Conservation (phyloP, 2,113 vertebrate species). For the Tylochromis polylepis region DNA sequence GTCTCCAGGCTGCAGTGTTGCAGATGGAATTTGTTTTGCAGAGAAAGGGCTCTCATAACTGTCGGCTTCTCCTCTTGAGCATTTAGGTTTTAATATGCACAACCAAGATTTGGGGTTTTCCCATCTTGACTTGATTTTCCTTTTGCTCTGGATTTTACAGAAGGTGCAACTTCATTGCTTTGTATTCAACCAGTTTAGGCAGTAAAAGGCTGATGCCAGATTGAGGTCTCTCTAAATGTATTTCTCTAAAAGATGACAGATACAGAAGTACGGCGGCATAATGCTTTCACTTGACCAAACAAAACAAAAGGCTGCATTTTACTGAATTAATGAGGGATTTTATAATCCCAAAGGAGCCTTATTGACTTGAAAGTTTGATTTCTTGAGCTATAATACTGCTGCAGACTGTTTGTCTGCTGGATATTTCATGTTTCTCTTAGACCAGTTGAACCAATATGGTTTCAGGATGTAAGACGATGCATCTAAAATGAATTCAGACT, state of each 20-base stretch:
- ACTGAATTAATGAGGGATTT: background rate
- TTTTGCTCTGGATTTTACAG: background rate
- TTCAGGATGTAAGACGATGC: background rate
- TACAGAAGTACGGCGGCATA: background rate
- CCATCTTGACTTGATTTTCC: background rate
- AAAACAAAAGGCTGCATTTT: background rate
- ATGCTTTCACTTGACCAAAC: background rate
- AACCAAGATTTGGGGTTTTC: background rate
- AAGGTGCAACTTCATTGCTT: background rate
- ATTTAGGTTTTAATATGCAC: background rate
- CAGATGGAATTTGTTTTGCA: conserved; percentile 34
- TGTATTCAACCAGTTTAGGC: background rate
- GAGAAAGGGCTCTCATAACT: background rate
- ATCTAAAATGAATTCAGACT: background rate
- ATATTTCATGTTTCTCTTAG: background rate
- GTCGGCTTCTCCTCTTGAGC: background rate
- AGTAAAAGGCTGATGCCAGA: background rate
- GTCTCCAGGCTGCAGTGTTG: conserved; percentile 21
- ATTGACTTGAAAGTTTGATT: background rate
- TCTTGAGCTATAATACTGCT: background rate
- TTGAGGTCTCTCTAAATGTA: background rate
- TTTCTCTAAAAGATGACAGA: background rate
- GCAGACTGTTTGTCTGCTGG: background rate
- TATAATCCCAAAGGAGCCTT: background rate
- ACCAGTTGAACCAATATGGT: background rate